Percentiles rank a stretch among this genome's conserved stretches.
Evolutionary conservation across 2,797 vertebrate species (phyloP).

Genomic region (Sebastes itinus): DNA sequence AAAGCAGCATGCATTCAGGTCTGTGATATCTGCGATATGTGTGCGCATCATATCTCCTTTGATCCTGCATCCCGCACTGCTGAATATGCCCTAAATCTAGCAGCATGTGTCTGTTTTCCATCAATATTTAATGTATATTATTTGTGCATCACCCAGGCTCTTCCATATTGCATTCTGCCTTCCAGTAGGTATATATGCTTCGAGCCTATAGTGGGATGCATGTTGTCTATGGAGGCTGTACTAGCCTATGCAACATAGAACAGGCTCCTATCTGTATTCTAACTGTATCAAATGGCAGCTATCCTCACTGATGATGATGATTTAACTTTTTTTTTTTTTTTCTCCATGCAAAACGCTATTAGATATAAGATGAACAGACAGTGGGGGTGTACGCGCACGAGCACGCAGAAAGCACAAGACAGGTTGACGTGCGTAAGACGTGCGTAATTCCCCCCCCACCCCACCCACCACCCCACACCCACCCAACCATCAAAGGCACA

Average conservation of each 20-base stretch:
- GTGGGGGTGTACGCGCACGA: slow-evolving; percentile 41
- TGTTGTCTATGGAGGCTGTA: slow-evolving; percentile 20
- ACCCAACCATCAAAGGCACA: slow-evolving; percentile 58
- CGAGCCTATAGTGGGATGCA: slow-evolving; percentile 48
- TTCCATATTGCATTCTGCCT: slow-evolving; percentile 30
- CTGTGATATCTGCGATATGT: slow-evolving; percentile 11
- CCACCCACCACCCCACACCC: slow-evolving; percentile 21
- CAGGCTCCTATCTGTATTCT: not conserved
- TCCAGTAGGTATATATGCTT: not conserved
- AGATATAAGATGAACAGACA: slow-evolving; percentile 30
- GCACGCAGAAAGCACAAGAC: slow-evolving; percentile 59
- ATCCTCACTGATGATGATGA: slow-evolving; percentile 20
- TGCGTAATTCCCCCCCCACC: slow-evolving; percentile 65
- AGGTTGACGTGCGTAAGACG: slow-evolving; percentile 73
- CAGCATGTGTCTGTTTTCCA: slow-evolving; percentile 64
- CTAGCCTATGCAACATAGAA: not conserved
- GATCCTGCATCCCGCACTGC: slow-evolving; percentile 59
- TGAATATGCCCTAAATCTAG: slow-evolving; percentile 50
- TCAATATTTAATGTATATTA: slow-evolving; percentile 58
- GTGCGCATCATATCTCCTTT: slow-evolving; percentile 41
- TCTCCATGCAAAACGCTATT: slow-evolving; percentile 13
- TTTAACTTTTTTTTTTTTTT: slow-evolving; percentile 54
- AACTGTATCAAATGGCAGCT: slow-evolving; percentile 29
- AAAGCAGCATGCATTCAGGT: slow-evolving; percentile 1
- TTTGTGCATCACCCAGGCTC: slow-evolving; percentile 45